Percentiles rank a stretch among this genome's conserved stretches.
Conservation (phyloP, 2,113 vertebrate species). For the Pedetes capensis region DNA sequence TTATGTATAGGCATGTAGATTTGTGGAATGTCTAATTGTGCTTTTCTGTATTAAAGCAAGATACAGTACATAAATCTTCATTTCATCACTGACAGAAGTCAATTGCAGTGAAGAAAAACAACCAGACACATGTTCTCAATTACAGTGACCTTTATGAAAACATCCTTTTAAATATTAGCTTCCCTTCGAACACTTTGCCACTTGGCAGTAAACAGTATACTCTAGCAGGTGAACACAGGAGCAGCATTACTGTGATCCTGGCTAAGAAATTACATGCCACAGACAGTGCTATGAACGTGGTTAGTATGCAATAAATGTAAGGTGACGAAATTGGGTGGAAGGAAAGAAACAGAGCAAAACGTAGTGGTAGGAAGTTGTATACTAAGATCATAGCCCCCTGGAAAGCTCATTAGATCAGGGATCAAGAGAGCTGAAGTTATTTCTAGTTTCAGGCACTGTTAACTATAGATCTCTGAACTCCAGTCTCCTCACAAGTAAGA, state of each 20-base stretch:
- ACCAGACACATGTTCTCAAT: slow-evolving; percentile 55
- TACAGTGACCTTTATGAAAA: slow-evolving; percentile 68
- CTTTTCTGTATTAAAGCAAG: slow-evolving; percentile 58
- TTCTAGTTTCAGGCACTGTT: not conserved
- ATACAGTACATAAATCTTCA: slow-evolving; percentile 48
- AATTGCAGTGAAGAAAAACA: slow-evolving; percentile 70
- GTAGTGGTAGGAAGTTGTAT: not conserved
- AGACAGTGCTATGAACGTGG: not conserved
- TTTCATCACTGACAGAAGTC: slow-evolving; percentile 65
- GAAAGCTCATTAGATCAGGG: not conserved
- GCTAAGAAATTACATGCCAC: slow-evolving; percentile 27
- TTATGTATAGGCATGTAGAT: not conserved
- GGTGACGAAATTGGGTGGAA: not conserved
- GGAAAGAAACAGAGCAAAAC: not conserved
- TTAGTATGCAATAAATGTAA: slow-evolving; percentile 10
- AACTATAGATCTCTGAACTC: not conserved
- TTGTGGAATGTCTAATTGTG: not conserved
- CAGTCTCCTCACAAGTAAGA: not conserved
- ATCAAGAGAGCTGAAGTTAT: not conserved
- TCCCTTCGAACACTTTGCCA: slow-evolving; percentile 70
- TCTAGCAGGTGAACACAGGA: slow-evolving; percentile 65
- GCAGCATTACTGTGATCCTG: not conserved
- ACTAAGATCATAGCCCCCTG: not conserved
- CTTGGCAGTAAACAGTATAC: slow-evolving; percentile 65
- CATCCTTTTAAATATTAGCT: slow-evolving; percentile 71